Percentiles rank a stretch among this genome's conserved stretches.
phyloP scores from a whole-genome alignment of 2,888 invertebrate genomes.

The Horisme vitalbata region DNA sequence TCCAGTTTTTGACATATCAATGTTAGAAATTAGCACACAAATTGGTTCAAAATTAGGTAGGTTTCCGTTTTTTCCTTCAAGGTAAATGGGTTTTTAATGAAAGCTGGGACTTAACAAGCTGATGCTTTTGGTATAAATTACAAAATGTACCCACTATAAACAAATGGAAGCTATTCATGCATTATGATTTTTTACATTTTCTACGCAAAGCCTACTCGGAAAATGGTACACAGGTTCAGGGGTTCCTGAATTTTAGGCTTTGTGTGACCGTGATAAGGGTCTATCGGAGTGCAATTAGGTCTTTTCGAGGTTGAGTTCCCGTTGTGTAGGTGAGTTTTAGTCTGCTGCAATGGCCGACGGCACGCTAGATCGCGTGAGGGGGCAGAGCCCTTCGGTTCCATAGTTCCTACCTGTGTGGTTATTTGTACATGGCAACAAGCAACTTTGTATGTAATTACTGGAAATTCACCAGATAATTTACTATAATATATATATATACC shows the following conservation, averaged over 20 bases:
- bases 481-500: background rate
- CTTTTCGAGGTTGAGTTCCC: constrained; percentile 55
- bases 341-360: constrained; percentile 57
- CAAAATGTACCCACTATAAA: constrained; percentile 3
- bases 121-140: background rate
- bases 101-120: background rate
- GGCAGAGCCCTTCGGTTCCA: constrained; percentile 46
- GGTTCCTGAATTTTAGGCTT: constrained; percentile 35
- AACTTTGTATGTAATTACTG: constrained; percentile 33
- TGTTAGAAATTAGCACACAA: constrained; percentile 26
- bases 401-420: constrained; percentile 48
- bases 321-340: constrained; percentile 53
- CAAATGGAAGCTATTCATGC: constrained; percentile 3
- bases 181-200: constrained; percentile 8
- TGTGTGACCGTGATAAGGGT: constrained; percentile 37
- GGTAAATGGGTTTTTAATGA: background rate
- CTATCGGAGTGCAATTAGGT: constrained; percentile 47
- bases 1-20: constrained; percentile 18
- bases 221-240: too few species aligned
- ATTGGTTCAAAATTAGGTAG: constrained; percentile 7
- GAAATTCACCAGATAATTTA: constrained; percentile 19
- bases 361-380: constrained; percentile 72
- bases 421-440: constrained; percentile 42
- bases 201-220: constrained; percentile 1
- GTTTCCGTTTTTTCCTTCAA: background rate